Evolutionary conservation across 1,140 invertebrate genomes (phyloP).

Genomic region (Coptotermes formosanus): DNA sequence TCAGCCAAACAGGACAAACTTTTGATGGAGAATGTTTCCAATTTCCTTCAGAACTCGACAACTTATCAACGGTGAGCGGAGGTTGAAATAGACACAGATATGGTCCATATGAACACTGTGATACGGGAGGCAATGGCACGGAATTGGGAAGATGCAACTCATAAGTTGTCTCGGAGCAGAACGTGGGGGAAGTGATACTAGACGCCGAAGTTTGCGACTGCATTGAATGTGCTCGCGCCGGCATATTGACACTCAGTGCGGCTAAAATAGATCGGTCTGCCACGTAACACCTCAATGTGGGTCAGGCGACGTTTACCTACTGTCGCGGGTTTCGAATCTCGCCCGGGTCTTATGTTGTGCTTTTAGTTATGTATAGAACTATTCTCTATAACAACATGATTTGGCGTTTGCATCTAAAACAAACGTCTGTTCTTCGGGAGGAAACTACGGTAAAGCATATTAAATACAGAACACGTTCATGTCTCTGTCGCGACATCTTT

Average conservation of each 20-base stretch:
- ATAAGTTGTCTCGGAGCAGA: not conserved
- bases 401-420: not conserved
- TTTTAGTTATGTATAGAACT: not conserved
- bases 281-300: not conserved
- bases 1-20: not conserved
- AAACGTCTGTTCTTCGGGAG: no score
- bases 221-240: not conserved
- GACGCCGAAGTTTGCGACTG: not conserved
- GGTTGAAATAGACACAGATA: not conserved
- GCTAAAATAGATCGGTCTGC: no score
- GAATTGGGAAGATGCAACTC: not conserved
- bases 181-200: not conserved
- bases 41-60: not conserved
- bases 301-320: not conserved
- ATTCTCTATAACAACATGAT: not conserved
- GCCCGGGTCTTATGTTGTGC: not conserved
- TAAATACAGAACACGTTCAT: no score
- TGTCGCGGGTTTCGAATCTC: not conserved
- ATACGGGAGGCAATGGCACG: no score
- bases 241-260: not conserved
- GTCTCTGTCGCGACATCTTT: no score
- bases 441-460: no score
- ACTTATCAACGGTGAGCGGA: not conserved
- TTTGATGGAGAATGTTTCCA: slow-evolving; percentile 6
- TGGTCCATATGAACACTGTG: no score